Evolutionary conservation across 2,888 invertebrate genomes (phyloP).

Genomic region (Tortrix viridana): DNA sequence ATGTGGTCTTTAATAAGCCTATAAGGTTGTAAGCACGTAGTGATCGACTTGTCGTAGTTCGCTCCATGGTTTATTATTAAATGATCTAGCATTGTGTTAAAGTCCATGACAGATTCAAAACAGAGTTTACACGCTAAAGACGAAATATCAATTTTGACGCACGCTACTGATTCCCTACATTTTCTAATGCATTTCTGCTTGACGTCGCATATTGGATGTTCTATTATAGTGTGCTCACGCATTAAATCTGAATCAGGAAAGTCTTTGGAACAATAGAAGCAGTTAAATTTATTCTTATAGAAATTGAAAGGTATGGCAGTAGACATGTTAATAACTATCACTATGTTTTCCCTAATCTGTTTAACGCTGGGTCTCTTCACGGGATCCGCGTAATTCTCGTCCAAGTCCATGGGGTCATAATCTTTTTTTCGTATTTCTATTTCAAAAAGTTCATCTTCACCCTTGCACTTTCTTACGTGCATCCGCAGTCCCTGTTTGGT

Average conservation of each 20-base stretch:
- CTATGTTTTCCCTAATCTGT: conserved; percentile 73
- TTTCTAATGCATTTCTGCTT: conserved; percentile 74
- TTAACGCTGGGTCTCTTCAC: conserved; percentile 70
- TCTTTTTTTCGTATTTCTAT: conserved; percentile 66
- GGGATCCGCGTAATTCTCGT: conserved; percentile 60
- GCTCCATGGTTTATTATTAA: conserved; percentile 70
- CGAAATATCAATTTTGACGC: conserved; percentile 76
- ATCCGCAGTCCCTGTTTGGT: conserved; percentile 74
- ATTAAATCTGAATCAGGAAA: conserved; percentile 72
- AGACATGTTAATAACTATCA: conserved; percentile 75
- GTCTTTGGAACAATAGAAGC: conserved; percentile 77
- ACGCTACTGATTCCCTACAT: conserved; percentile 74
- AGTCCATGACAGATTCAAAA: conserved; percentile 65
- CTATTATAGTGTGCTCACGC: conserved; percentile 69
- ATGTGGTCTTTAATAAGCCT: conserved; percentile 71
- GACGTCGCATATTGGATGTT: conserved; percentile 71
- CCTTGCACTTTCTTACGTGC: conserved; percentile 73
- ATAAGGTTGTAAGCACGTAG: conserved; percentile 74
- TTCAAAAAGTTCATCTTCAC: conserved; percentile 56
- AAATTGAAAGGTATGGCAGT: conserved; percentile 79
- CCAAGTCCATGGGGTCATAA: conserved; percentile 62
- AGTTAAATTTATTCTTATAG: conserved; percentile 77
- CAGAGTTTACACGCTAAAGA: conserved; percentile 73
- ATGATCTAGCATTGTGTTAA: conserved; percentile 69
- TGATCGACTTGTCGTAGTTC: conserved; percentile 72